Evolutionary conservation across 2,113 vertebrate genomes (phyloP).

Genomic region (Neogale vison): DNA sequence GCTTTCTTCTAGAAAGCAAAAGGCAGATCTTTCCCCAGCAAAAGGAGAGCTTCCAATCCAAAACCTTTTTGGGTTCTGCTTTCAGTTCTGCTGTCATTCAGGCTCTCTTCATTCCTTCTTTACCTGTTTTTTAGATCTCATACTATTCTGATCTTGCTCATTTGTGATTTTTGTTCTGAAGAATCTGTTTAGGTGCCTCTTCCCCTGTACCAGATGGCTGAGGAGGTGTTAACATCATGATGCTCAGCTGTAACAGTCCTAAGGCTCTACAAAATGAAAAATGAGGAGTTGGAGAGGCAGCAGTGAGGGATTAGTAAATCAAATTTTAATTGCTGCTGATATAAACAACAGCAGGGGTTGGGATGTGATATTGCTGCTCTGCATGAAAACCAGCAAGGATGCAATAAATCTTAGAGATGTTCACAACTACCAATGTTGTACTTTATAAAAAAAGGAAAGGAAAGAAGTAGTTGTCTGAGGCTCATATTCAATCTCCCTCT

Average conservation of each 20-base stretch:
- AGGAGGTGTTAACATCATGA: constrained; percentile 57
- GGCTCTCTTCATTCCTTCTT: constrained; percentile 18
- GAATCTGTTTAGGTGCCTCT: constrained; percentile 52
- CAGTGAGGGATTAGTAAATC: constrained; percentile 58
- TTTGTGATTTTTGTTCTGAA: constrained; percentile 43
- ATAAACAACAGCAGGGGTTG: constrained; percentile 63
- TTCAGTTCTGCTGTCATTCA: constrained; percentile 19
- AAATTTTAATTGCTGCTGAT: constrained; percentile 67
- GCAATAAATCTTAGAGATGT: constrained; percentile 39
- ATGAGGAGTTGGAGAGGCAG: constrained; percentile 56
- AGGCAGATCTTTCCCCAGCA: background rate
- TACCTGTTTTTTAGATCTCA: constrained; percentile 36
- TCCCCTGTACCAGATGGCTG: constrained; percentile 57
- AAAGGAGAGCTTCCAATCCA: constrained; percentile 13
- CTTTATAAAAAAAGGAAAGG: background rate
- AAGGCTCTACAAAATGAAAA: constrained; percentile 65
- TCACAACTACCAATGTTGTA: background rate
- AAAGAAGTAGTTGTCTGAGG: background rate
- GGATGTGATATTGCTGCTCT: constrained; percentile 38
- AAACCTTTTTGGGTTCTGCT: constrained; percentile 5
- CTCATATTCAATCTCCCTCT: background rate
- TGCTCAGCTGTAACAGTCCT: constrained; percentile 53
- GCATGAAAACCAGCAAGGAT: constrained; percentile 39
- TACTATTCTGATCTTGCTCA: constrained; percentile 54
- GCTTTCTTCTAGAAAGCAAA: constrained; percentile 51